Base-by-base conservation (phyloP, 1,140 invertebrate species). In the Plodia interpunctella region DNA sequence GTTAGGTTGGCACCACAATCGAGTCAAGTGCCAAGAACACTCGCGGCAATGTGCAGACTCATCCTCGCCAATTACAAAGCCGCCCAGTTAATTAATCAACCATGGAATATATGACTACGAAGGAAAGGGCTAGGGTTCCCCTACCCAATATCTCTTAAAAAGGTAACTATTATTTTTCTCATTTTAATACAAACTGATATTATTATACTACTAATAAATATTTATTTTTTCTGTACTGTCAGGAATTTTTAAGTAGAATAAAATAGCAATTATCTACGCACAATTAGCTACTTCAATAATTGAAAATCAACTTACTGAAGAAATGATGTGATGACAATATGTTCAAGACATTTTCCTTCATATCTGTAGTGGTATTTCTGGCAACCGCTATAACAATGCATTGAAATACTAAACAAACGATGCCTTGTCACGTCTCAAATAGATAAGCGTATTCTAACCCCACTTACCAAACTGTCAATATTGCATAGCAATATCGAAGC, bases 401-500 rank as follows among this genome's bases (percentile, higher is more conserved):
- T 6, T 44, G 5, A 44, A 32, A 15, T 17, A 15, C 3, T 17
- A 44, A 44, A 15, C n/a, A 44, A 44, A 44, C 38, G 13, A 44
- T 44, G 38, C 38, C 38, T 44, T 44, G 38, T 44, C 38, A 44
- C 38, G 38, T 44, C 38, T n/a, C 38, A 44, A n/a, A 44, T 44
- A 44, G 38, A 44, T 44, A 44, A 44, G 6, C 38, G 38, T n/a
- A 15, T 15, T 44, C 38, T 17, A 15, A 44, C 38, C 13, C 8
- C 38, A 44, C 38, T 53, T 25, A 53, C 51, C 20, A 18, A 18
- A 53, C 13, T 28, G 20, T 53, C 28, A 52, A 30, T 55, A 55
- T 52, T 61, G 54, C 38, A 44, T 44, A 15, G 38, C 13, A 44
- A 44, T 59, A 52, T 57, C 54, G 55, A 53, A 60, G 57, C 32